Base-by-base conservation (phyloP, 2,797 vertebrate species). In the Syngnathus acus region DNA sequence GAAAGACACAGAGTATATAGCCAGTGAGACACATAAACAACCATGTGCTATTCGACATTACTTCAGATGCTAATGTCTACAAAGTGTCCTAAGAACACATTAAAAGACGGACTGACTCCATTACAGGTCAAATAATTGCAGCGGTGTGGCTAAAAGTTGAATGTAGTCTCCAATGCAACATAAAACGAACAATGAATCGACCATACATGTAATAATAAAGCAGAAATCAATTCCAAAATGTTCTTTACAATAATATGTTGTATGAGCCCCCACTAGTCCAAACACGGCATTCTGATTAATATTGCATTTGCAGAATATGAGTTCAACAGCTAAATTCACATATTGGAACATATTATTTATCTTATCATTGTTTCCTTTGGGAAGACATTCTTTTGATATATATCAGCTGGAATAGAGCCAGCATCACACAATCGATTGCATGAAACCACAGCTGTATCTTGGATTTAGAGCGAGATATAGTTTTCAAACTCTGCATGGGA, bases 1-100 rank as follows among this genome's bases (percentile, higher is more conserved):
- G 80, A 92, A 93, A 72, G 89, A 48, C 90, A 72, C 53, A 70
- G 19, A 61, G 39, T 14, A 40, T 26, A 17, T 38, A n/a, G 19
- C n/a, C 19, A 10, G 4, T 3, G 19, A 60, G 38, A 60, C 37
- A 8, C 6, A 32, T 38, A 58, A 2, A 26, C 16, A 16, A 39
- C 17, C 10, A 26, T 58, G 6, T 9, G 7, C 55, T 14, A 38
- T 13, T 13, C 37, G 62, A 66, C 72, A 72, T 79, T 72, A 72
- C 32, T 1, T 40, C 45, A 68, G 50, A 32, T 71, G 66, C 47
- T 43, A 68, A 21, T 69, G 71, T 19, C 71, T 62, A 40, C 6
- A 21, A 14, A 60, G 40, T n/a, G 62, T 47, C 37, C 19, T 19
- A 48, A 47, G 32, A 48, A 76, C 16, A 57, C 68, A 66, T 67